phyloP scores from a whole-genome alignment of 2,797 vertebrate genomes.

The Gymnoscopelus braueri region DNA sequence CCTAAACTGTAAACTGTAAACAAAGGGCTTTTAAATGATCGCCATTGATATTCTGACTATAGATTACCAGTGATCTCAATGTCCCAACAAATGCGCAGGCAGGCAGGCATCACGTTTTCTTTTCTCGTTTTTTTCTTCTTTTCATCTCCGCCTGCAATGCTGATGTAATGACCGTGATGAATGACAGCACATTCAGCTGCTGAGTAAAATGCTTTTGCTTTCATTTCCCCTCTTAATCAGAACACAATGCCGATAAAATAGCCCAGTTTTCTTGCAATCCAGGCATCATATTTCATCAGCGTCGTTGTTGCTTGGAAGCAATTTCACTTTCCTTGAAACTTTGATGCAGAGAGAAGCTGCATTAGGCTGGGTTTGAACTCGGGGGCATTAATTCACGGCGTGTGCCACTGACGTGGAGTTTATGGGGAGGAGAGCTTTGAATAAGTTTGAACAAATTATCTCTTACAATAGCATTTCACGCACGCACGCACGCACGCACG shows the following conservation, averaged over 20 bases:
- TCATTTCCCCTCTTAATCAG: conserved; percentile 17
- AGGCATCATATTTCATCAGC: conserved; percentile 16
- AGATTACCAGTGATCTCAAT: conserved; percentile 22
- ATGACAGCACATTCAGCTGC: neutral
- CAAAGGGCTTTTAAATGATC: too few relatives aligned
- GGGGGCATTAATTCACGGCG: neutral
- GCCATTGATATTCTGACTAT: neutral
- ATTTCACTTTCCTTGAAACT: conserved; percentile 11
- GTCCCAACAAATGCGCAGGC: conserved; percentile 7
- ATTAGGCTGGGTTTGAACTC: neutral
- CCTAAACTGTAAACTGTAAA: too few relatives aligned
- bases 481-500: neutral
- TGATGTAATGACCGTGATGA: conserved; percentile 32
- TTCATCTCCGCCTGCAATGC: conserved; percentile 5
- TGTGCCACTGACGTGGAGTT: neutral
- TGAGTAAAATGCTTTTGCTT: conserved; percentile 4
- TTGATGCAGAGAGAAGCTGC: neutral
- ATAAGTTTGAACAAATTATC: too few relatives aligned
- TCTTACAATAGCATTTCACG: neutral
- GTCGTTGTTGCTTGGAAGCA: conserved; percentile 4
- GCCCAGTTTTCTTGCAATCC: conserved; percentile 12
- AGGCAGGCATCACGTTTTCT: neutral
- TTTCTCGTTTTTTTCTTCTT: neutral
- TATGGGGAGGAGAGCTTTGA: too few relatives aligned
- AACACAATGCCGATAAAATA: conserved; percentile 15